Evolutionary conservation across 2,888 invertebrate species (phyloP).

Genomic region (Eilema sororculum): DNA sequence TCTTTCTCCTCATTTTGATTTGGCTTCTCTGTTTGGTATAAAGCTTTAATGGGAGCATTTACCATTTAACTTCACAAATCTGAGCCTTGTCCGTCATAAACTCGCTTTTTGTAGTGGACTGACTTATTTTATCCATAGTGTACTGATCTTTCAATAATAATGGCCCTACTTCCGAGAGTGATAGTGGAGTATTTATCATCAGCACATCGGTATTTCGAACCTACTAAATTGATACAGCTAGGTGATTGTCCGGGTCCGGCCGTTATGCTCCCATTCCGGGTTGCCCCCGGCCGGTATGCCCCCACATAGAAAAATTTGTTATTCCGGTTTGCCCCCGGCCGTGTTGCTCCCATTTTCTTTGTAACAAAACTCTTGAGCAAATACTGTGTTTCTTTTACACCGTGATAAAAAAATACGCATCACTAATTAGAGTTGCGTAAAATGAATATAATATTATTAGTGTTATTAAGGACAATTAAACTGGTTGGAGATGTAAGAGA

Average conservation of each 20-base stretch:
- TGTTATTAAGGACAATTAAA: constrained; percentile 43
- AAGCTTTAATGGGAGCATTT: not conserved
- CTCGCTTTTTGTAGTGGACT: not conserved
- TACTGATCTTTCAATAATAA: not conserved
- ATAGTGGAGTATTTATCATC: not conserved
- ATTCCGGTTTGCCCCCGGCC: too few relatives aligned
- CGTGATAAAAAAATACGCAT: constrained; percentile 13
- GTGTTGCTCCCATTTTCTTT: too few relatives aligned
- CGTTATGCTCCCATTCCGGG: too few relatives aligned
- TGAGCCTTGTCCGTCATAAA: not conserved
- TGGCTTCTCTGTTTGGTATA: not conserved
- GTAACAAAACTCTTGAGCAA: too few relatives aligned
- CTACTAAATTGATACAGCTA: not conserved
- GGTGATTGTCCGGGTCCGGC: too few relatives aligned
- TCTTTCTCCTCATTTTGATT: not conserved
- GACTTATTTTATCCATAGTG: not conserved
- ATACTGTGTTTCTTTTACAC: too few relatives aligned
- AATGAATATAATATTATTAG: constrained; percentile 20
- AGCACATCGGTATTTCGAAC: not conserved
- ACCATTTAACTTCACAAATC: not conserved
- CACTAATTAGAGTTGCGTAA: not conserved
- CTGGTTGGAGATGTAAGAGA: constrained; percentile 46
- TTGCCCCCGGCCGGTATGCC: too few relatives aligned
- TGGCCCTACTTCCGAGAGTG: not conserved
- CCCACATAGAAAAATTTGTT: too few relatives aligned